Evolutionary conservation across 2,113 vertebrate genomes (phyloP), one percentile per base, ranked within the genome.

Genomic region (Ariopsis seemanni): DNA sequence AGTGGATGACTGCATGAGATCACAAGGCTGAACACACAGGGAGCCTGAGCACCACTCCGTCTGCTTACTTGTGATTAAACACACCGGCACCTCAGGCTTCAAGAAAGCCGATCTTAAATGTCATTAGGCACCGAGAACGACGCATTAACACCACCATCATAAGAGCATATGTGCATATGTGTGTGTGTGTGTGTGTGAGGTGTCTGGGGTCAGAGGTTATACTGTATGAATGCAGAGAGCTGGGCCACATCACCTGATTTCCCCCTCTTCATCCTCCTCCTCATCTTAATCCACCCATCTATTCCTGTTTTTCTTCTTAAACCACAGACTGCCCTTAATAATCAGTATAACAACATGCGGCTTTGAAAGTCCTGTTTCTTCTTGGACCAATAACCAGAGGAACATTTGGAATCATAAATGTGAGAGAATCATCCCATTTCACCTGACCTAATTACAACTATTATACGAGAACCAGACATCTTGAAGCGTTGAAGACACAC

Each of bases 21-120:
- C 42, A 85, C 65, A 55, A 57, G 27, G 67, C 55, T 42, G 25
- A 22, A 83, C 82, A 77, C 72, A 81, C 52, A 81, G 60, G 86
- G 83, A 78, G 72, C 30, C 25, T 52, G 63, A 71, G 69, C 27
- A 58, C 50, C 55, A 34, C 50, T 65, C 81, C 80, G 78, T 86
- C 85, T 89, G 85, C 78, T 79, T 71, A 79, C 7, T 85, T 75
- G 69, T 82, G 82, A 83, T 82, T 88, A 60, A 81, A 82, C 83
- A 82, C 58, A 75, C 82, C 63, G 50, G 22, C 50, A 75, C 63
- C 63, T 71, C 86, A 6, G 86, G 18, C n/a, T 83, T 52, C 20
- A 34, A 57, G 9, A 84, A 79, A 71, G 7, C 27, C 15, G 11
- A 63, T 77, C 79, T 86, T 82, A 82, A 83, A 88, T 84, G 72